Evolutionary conservation across 1,140 invertebrate species (phyloP), one percentile per base, ranked within the genome.

Genomic region (Anthonomus grandis): DNA sequence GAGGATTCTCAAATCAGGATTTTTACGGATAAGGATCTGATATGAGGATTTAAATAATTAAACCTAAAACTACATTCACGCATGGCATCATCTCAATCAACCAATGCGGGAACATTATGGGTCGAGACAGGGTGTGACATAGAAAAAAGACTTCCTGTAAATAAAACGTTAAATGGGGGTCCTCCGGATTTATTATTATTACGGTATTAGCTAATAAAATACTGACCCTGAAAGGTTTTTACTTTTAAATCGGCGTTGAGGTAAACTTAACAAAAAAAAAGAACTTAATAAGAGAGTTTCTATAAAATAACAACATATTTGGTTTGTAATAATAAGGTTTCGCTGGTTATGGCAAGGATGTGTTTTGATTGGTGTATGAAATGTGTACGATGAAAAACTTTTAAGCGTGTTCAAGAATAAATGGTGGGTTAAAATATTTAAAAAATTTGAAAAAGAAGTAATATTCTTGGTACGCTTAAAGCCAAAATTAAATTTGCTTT

Each of bases 81-180:
- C 54, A 47, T 56, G n/a, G 46, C 59, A 53, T 65, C 63, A 65
- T 59, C 60, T 49, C 64, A 65, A 42, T 31, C 55, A 57, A 41
- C 25, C 66, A n/a, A 47, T 67, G 63, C 67, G 61, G 59, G 53
- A 70, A 70, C 68, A 69, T 68, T 69, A 57, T 59, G 59, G 68
- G 63, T 71, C 64, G 55, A 57, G 60, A 57, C 62, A 70, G 62
- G 68, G 62, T 60, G 60, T 55, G 45, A 51, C 55, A 63, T 60
- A n/a, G n/a, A n/a, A n/a, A n/a, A n/a, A n/a, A n/a, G n/a, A n/a
- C 64, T 57, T 22, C 63, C 70, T 71, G 67, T 31, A 71, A 71
- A 57, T 65, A 39, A 68, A 65, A 65, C 63, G 36, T 60, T 48
- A 41, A 47, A 36, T 45, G 38, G 41, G 48, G 62, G 44, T 36